Conservation (phyloP, 2,888 invertebrate genomes). For the Dromius quadrimaculatus region DNA sequence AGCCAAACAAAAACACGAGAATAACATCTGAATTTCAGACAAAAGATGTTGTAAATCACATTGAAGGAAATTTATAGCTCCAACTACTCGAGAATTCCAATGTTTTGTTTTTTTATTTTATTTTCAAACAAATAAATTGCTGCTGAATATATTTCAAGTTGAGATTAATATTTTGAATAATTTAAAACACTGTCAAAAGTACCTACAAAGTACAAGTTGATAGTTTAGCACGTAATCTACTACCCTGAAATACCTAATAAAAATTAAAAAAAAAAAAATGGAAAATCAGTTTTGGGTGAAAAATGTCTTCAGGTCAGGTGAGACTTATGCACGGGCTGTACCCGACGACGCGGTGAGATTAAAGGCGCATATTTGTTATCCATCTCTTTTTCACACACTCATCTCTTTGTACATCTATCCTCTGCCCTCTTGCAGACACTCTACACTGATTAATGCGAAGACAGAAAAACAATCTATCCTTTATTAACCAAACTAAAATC, state of each 20-base stretch:
- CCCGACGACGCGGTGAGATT: conserved; percentile 49
- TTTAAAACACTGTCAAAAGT: no score
- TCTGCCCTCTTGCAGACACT: conserved; percentile 43
- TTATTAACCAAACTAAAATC: conserved; percentile 9
- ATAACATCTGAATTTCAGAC: neutral
- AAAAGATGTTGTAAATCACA: neutral
- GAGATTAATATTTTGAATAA: no score
- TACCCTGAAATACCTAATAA: no score
- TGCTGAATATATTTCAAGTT: no score
- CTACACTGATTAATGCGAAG: conserved; percentile 50
- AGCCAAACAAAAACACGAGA: neutral
- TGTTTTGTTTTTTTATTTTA: no score
- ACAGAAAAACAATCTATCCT: conserved; percentile 43
- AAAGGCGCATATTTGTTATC: conserved; percentile 54
- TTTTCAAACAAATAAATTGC: no score
- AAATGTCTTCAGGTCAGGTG: no score
- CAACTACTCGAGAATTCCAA: no score
- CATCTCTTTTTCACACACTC: conserved; percentile 43
- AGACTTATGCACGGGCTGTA: conserved; percentile 24
- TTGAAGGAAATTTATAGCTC: neutral
- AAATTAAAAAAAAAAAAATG: no score
- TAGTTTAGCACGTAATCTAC: no score
- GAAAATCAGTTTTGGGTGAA: no score
- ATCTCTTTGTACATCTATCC: neutral
- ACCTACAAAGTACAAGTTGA: no score